Base-by-base conservation (phyloP, 1,140 invertebrate species). In the Drosophila miranda region DNA sequence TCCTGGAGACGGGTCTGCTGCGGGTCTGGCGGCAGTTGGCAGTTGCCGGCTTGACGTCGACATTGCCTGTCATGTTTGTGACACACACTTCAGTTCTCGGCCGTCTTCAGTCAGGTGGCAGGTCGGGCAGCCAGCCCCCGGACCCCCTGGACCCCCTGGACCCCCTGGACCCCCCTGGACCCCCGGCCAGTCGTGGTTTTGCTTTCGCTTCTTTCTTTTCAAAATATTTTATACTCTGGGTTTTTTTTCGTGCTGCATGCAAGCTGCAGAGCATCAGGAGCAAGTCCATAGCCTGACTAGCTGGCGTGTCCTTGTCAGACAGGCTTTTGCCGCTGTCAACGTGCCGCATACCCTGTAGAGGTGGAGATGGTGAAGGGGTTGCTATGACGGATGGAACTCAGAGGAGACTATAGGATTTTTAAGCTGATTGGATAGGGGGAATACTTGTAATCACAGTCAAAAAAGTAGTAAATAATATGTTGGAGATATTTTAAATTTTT, bases 51-150 rank as follows among this genome's bases (percentile, higher is more conserved):
- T 74, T 64, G 70, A 74, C 70, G 69, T 74, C 84, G 82, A 86
- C 81, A 67, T 74, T 58, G 77, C 78, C 61, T 86, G 81, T 86
- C 81, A 86, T 86, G 81, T 86, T 84, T 84, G 81, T 84, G 81
- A 86, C 81, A 84, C 81, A 86, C 78, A 87, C 77, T 86, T 84
- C 77, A 86, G 80, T 76, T 59, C 53, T 26, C 23, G 5, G 48
- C 69, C 50, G 62, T 72, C 69, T 72, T 72, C 73, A 77, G 55
- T 41, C 44, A 53, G 57, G 77, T 61, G 75, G 50, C 55, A 61
- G 66, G 46, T 44, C 52, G n/a, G 50, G 53, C 55, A 49, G 34
- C 55, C 44, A 34, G 30, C 30, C 30, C 4, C 11, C 66, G 38
- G 66, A 16, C 16, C 16, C 16, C 16, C 16, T 16, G 16, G 19